phyloP scores from a whole-genome alignment of 2,888 invertebrate genomes.

The Clepsis dumicolana region DNA sequence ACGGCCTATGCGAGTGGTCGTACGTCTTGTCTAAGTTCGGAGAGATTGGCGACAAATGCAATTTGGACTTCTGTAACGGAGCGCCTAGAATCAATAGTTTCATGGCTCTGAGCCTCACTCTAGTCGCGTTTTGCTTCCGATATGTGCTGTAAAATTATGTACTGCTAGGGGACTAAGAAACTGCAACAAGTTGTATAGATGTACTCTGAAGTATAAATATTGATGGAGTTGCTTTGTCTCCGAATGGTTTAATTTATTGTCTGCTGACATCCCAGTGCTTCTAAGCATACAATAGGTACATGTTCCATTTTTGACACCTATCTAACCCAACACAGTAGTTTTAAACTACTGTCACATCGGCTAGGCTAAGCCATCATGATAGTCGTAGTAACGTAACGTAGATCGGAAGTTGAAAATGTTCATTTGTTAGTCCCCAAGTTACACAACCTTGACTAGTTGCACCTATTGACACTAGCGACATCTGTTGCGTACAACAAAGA shows the following conservation, averaged over 20 bases:
- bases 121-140: constrained; percentile 49
- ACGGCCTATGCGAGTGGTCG: constrained; percentile 92
- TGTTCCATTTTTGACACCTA: background rate
- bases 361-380: too few species aligned
- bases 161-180: background rate
- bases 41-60: constrained; percentile 84
- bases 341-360: too few species aligned
- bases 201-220: background rate
- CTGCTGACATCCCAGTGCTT: background rate
- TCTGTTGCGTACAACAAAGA: background rate
- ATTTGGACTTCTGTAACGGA: constrained; percentile 84
- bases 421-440: too few species aligned
- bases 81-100: constrained; percentile 53
- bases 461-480: background rate
- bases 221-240: background rate
- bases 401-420: too few species aligned
- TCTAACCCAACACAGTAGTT: too few species aligned
- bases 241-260: background rate
- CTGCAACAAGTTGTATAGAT: background rate
- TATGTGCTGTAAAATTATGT: constrained; percentile 34
- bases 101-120: constrained; percentile 50
- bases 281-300: too few species aligned
- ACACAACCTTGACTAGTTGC: too few species aligned
- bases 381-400: too few species aligned
- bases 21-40: constrained; percentile 87